phyloP scores from a whole-genome alignment of 2,797 vertebrate genomes.

The Diceros bicornis region DNA sequence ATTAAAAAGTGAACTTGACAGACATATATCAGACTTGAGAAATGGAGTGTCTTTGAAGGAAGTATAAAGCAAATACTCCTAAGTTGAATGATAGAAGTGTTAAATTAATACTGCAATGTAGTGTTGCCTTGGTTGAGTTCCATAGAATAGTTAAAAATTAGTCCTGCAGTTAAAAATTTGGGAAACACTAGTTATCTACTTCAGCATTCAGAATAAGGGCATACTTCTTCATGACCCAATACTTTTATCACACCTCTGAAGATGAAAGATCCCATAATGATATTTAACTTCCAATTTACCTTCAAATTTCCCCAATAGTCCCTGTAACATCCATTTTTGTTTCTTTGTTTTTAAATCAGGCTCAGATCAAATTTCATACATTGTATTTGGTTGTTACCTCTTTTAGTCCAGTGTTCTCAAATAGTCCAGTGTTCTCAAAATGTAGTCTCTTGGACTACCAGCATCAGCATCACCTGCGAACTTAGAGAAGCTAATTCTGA shows the following conservation, averaged over 20 bases:
- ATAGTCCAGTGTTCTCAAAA: background rate
- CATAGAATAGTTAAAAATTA: background rate
- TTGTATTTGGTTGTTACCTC: background rate
- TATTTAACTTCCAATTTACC: background rate
- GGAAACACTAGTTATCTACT: background rate
- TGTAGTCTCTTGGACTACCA: background rate
- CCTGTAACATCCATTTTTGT: background rate
- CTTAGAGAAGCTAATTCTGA: background rate
- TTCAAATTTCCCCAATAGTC: background rate
- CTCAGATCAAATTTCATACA: background rate
- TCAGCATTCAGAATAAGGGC: background rate
- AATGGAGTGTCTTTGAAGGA: background rate
- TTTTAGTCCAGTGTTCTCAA: background rate
- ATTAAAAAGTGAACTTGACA: background rate
- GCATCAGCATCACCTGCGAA: background rate
- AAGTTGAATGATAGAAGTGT: background rate
- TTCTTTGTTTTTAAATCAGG: conserved; percentile 45
- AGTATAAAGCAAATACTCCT: background rate
- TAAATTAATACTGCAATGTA: background rate
- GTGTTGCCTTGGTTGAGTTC: background rate
- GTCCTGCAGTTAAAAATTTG: background rate
- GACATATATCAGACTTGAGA: background rate
- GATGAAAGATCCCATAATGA: background rate
- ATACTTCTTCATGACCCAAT: background rate
- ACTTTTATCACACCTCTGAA: background rate